Base-by-base conservation (phyloP, 2,888 invertebrate species). In the Pimpla rufipes region DNA sequence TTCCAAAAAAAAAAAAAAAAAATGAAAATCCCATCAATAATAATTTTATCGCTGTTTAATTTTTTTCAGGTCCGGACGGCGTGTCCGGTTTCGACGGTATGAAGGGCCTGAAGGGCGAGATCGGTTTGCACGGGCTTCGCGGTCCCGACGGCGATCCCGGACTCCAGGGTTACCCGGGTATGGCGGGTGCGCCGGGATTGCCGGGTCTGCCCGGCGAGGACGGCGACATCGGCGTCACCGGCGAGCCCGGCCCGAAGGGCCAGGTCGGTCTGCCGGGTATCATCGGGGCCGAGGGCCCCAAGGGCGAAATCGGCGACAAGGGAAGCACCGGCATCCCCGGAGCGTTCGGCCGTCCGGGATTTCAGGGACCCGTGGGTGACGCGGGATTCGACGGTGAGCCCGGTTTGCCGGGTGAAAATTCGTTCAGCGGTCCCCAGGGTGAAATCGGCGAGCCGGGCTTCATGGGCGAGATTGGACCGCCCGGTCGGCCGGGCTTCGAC, bases 261-360 rank as follows among this genome's bases (percentile, higher is more conserved):
- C 93, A 91, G 86, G 94, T 94, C 74, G 98, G 98, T 59, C 52
- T 73, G 45, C 86, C 87, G 0, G 93, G 93, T 23, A 40, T 87
- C 5, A 59, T 82, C 0, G 93, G 93, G 6, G 68, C 83, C 2
- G 92, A 94, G 18, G 96, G 96, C 42, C 93, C 95, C 7, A 96
- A 96, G 93, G 98, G 98, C 87, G 96, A 97, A 91, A 94, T 94
- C 16, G 98, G 98, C 83, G 95, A 95, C 81, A 95, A 95, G 71
- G 98, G 98, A 80, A 93, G 94, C 55, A 95, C 94, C 82, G 98
- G 98, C 2, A 89, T 93, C 1, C 94, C 94, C 0, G 98, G 98
- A 16, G 91, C 90, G 10, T 94, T 94, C 83, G 97, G 97, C 0
- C 89, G 87, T 8, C 90, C 94, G 2, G 97, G 97, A 8, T 88